phyloP scores from a whole-genome alignment of 2,797 vertebrate species.

The Sebastes miniatus region DNA sequence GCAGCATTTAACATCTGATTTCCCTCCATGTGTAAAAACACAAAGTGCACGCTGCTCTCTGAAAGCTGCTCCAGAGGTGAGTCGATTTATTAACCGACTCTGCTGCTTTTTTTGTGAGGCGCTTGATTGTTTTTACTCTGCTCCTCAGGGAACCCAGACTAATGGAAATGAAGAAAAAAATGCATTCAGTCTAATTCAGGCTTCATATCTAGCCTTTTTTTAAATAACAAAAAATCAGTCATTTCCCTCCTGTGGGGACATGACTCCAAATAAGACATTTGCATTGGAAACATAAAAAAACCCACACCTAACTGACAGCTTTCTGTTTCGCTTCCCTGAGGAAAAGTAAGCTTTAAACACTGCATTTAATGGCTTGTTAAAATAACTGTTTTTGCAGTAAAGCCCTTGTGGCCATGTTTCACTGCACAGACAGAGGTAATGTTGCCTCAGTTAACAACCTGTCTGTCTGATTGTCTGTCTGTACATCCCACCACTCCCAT shows the following conservation, averaged over 20 bases:
- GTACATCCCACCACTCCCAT: slow-evolving; percentile 15
- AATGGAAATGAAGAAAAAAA: neutral
- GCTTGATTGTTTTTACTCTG: slow-evolving; percentile 9
- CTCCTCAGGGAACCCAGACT: neutral
- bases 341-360: neutral
- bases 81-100: neutral
- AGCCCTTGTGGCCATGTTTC: neutral
- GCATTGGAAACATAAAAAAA: slow-evolving; percentile 9
- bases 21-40: neutral
- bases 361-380: slow-evolving; percentile 26
- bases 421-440: slow-evolving; percentile 3
- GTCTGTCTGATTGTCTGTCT: slow-evolving; percentile 25
- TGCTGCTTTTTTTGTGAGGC: neutral
- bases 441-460: slow-evolving; percentile 1
- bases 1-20: neutral
- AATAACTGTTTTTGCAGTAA: neutral
- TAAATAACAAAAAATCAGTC: neutral
- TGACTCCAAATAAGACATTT: slow-evolving; percentile 4
- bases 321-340: slow-evolving; percentile 7
- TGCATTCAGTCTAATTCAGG: neutral
- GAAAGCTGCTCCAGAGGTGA: neutral
- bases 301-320: neutral
- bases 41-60: neutral
- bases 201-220: neutral
- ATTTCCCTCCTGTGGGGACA: neutral